phyloP scores from a whole-genome alignment of 2,888 invertebrate genomes.

The Patella pellucida region DNA sequence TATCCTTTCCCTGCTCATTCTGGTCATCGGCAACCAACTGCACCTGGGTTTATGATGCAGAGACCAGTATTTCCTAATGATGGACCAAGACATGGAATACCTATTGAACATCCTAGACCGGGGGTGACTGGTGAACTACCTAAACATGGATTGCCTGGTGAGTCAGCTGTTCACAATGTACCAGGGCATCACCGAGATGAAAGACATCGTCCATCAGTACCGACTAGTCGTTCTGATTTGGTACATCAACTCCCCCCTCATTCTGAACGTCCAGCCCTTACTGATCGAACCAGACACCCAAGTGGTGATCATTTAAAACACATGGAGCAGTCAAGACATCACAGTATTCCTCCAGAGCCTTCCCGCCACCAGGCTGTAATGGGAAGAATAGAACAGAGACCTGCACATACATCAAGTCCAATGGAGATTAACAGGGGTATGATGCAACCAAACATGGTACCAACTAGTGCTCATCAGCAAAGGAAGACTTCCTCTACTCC shows the following conservation, averaged over 20 bases:
- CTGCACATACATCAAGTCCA: not conserved
- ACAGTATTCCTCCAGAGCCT: slow-evolving; percentile 9
- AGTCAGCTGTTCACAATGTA: not conserved
- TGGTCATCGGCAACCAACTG: not conserved
- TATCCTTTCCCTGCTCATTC: not conserved
- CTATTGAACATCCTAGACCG: slow-evolving; percentile 13
- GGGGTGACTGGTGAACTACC: slow-evolving; percentile 6
- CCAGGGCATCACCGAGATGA: not conserved
- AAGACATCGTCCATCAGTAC: not conserved
- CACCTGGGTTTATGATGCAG: not conserved
- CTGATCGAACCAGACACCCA: not conserved
- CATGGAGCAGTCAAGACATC: slow-evolving; percentile 9
- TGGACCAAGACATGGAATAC: slow-evolving; percentile 2
- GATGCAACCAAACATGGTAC: slow-evolving; percentile 20
- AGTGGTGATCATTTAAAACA: not conserved
- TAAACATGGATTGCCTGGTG: slow-evolving; percentile 5
- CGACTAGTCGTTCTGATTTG: not conserved
- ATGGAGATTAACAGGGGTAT: slow-evolving; percentile 7
- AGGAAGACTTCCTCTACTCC: slow-evolving; percentile 34
- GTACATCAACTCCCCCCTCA: too few relatives aligned
- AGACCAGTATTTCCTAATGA: slow-evolving; percentile 1
- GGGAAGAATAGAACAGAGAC: slow-evolving; percentile 7
- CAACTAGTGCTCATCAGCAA: slow-evolving; percentile 26
- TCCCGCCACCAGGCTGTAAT: slow-evolving; percentile 4
- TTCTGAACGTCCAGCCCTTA: not conserved